Base-by-base conservation (phyloP, 1,140 invertebrate genomes). In the Diuraphis noxia region DNA sequence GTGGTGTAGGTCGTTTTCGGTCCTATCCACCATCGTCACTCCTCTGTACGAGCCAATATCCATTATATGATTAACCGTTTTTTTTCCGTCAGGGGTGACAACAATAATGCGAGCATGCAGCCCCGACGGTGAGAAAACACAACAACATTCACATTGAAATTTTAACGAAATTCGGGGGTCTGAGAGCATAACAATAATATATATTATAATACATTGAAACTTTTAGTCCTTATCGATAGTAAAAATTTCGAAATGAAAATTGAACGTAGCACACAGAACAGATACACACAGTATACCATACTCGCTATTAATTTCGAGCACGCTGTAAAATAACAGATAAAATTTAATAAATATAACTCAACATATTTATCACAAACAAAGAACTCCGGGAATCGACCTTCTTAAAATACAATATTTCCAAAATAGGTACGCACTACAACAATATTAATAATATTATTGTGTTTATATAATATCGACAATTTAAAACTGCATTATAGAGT, bases 21-120 rank as follows among this genome's bases (percentile, higher is more conserved):
- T 86, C 72, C 38, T 79, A 89, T 72, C 56, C 30, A n/a, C 52
- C 19, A 30, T n/a, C 56, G 30, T n/a, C n/a, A 72, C 56, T 72
- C 56, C 30, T 72, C 30, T 63, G 17, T 72, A 72, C 56, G 13
- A 34, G 77, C 77, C 36, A 34, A 82, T 52, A 82, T 49, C 41
- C 89, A 82, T 91, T 81, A 91, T 81, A 91, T 90, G 63, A 77
- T 46, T 49, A 81, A 91, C 89, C 89, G 89, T 91, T 91, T 91
- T 91, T 81, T 43, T 46, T 21, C n/a, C 41, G 23, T 52, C 89
- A 40, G 43, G 89, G 89, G 77, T 79, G 89, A 91, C 43, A 36
- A 90, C 72, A 91, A 91, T 40, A 90, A 49, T 90, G 79, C 40
- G 25, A 30, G 17, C 25, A 17, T 41, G 41, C 43, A 30, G 63